These are phyloP conservation scores for Cybosia mesomella DNA, from an alignment of 2,888 invertebrate genomes.

Conservation along the genomic window DNA sequence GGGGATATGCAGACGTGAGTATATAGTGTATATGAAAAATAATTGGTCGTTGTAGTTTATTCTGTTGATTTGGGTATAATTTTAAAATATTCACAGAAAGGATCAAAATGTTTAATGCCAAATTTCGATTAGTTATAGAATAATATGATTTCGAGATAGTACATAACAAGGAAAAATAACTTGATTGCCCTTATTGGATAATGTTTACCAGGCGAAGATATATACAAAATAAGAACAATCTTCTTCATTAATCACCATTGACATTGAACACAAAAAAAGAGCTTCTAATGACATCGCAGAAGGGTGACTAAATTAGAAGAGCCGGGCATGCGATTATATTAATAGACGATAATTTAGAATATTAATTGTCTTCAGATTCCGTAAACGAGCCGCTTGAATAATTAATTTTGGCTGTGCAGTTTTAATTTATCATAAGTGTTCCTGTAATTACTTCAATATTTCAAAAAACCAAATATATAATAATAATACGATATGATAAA, in stretches of 20 bases:
- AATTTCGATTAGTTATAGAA: no score
- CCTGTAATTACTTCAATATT: constrained; percentile 1
- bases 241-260: background rate
- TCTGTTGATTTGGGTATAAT: no score
- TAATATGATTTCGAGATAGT: no score
- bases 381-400: constrained; percentile 32
- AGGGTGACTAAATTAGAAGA: constrained; percentile 10
- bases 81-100: no score
- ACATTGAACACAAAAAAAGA: background rate
- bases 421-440: constrained; percentile 13
- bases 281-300: constrained; percentile 3
- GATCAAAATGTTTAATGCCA: no score
- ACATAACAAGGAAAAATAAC: no score
- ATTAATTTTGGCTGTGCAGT: constrained; percentile 21
- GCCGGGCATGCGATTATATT: constrained; percentile 11
- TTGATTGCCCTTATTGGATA: background rate
- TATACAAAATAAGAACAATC: background rate
- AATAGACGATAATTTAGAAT: constrained; percentile 24
- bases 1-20: no score
- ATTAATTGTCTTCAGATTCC: constrained; percentile 33
- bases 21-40: no score
- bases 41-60: no score
- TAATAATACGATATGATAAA: no score
- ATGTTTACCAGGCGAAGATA: background rate
- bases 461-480: background rate